phyloP scores from a whole-genome alignment of 1,140 invertebrate genomes.

The Phthorimaea operculella region DNA sequence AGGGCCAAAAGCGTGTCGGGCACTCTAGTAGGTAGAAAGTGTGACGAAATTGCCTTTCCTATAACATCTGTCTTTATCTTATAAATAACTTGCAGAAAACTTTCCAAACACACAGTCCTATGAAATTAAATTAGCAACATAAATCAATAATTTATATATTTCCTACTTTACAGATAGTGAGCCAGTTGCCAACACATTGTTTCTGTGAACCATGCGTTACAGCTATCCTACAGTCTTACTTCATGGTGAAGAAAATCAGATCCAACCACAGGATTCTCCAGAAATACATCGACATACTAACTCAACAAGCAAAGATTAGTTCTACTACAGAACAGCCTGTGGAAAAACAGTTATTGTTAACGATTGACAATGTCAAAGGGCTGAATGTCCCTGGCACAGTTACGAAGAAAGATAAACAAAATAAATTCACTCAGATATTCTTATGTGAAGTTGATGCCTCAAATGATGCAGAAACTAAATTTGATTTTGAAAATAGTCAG shows the following conservation, averaged over 20 bases:
- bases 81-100: no score
- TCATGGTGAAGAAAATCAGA: not conserved
- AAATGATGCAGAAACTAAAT: not conserved
- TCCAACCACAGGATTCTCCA: not conserved
- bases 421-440: not conserved
- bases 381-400: not conserved
- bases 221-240: not conserved
- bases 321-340: not conserved
- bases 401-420: not conserved
- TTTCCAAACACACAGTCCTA: no score
- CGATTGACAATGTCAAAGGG: not conserved
- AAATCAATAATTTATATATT: no score
- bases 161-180: not conserved
- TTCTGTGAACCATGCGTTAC: not conserved
- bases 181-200: not conserved
- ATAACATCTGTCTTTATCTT: no score
- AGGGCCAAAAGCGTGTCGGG: no score
- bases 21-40: no score
- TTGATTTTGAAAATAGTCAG: not conserved
- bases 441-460: not conserved
- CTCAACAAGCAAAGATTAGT: not conserved
- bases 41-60: no score
- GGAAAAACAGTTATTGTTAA: slow-evolving; percentile 1
- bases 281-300: not conserved
- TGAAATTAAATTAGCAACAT: no score